Conservation (phyloP, 2,888 invertebrate species). For the Cremastobaeus sp. region DNA sequence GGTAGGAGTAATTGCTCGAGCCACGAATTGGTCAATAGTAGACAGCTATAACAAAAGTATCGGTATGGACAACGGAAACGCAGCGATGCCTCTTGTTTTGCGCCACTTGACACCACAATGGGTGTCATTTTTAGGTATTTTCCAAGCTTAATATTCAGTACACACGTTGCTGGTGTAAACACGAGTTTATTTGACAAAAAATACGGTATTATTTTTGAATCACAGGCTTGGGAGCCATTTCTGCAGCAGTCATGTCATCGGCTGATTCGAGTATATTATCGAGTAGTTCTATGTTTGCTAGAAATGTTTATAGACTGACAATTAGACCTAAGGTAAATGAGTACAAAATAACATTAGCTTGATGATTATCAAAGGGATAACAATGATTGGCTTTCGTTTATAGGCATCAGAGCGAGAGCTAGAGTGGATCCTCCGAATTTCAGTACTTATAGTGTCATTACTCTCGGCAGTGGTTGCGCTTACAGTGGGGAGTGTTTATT, state of each 20-base stretch:
- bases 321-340: constrained; percentile 83
- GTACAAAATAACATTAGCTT: too few relatives aligned
- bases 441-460: constrained; percentile 82
- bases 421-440: constrained; percentile 83
- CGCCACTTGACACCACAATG: constrained; percentile 80
- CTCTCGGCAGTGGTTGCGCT: constrained; percentile 83
- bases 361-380: too few relatives aligned
- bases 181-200: too few relatives aligned
- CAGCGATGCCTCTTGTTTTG: constrained; percentile 83
- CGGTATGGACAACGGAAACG: constrained; percentile 78
- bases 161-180: too few relatives aligned
- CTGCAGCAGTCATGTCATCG: constrained; percentile 88
- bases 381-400: constrained; percentile 3
- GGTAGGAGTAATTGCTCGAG: constrained; percentile 83
- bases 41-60: constrained; percentile 73
- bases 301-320: constrained; percentile 84
- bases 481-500: constrained; percentile 83
- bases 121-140: constrained; percentile 82
- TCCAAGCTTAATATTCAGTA: too few relatives aligned
- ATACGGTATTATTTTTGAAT: not conserved
- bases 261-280: constrained; percentile 86
- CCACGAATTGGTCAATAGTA: constrained; percentile 80
- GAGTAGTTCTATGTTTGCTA: constrained; percentile 86
- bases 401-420: constrained; percentile 85
- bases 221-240: constrained; percentile 84